Conservation (phyloP, 2,888 invertebrate genomes). For the Drosophila antonietae region DNA sequence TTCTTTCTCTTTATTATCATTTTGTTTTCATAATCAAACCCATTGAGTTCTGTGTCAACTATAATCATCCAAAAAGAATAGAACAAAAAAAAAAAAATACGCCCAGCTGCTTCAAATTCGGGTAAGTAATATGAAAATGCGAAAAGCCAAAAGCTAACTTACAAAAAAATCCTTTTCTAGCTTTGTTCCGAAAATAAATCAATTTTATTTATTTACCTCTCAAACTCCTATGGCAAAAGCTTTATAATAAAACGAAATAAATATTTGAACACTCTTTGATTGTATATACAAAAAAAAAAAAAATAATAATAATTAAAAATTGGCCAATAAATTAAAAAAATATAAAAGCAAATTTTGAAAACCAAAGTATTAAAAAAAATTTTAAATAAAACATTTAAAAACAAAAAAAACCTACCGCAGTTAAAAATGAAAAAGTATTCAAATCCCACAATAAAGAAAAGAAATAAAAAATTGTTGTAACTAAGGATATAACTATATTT, state of each 20-base stretch:
- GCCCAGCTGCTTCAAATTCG: conserved; percentile 46
- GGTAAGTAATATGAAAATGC: conserved; percentile 32
- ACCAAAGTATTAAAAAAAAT: conserved; percentile 54
- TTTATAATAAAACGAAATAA: conserved; percentile 49
- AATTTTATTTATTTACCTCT: conserved; percentile 35
- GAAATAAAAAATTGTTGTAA: conserved; percentile 41
- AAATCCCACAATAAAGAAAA: conserved; percentile 44
- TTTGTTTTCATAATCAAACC: conserved; percentile 10
- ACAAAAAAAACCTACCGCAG: conserved; percentile 72
- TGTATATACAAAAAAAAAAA: conserved; percentile 61
- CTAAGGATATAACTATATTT: conserved; percentile 45
- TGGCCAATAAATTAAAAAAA: conserved; percentile 58
- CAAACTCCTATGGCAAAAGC: conserved; percentile 62
- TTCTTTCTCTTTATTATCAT: conserved; percentile 35
- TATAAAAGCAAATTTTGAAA: conserved; percentile 47
- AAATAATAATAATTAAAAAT: conserved; percentile 32
- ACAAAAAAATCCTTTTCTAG: conserved; percentile 23
- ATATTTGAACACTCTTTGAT: conserved; percentile 49
- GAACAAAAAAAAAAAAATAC: conserved; percentile 6
- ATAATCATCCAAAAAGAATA: conserved; percentile 4
- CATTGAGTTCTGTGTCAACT: conserved; percentile 20
- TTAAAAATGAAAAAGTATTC: conserved; percentile 54
- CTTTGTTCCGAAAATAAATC: conserved; percentile 37
- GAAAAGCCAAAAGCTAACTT: not conserved
- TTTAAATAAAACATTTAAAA: conserved; percentile 31